These are phyloP conservation scores for Scrobipalpa atriplicella DNA, from an alignment of 2,888 invertebrate genomes.

Conservation along the genomic window DNA sequence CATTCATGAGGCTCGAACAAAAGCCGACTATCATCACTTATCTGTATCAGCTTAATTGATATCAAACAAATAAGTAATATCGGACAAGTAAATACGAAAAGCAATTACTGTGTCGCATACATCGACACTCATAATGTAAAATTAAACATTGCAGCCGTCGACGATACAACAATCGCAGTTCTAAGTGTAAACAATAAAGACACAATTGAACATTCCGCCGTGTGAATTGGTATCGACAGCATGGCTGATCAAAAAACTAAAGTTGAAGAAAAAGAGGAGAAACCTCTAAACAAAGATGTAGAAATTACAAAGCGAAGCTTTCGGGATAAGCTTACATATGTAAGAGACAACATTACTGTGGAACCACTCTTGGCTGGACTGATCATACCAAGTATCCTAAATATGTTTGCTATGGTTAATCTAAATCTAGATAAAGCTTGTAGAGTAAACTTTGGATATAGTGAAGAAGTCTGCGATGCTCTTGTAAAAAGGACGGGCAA, in stretches of 20 bases:
- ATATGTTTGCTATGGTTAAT: slow-evolving; percentile 86
- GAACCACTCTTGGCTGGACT: slow-evolving; percentile 88
- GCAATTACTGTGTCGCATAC: slow-evolving; percentile 52
- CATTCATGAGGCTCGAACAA: slow-evolving; percentile 35
- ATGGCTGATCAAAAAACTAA: slow-evolving; percentile 65
- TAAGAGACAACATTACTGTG: slow-evolving; percentile 85
- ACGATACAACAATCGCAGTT: slow-evolving; percentile 47
- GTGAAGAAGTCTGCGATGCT: slow-evolving; percentile 67
- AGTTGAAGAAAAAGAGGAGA: slow-evolving; percentile 58
- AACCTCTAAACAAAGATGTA: slow-evolving; percentile 60
- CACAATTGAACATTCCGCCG: slow-evolving; percentile 32
- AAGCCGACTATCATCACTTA: slow-evolving; percentile 39
- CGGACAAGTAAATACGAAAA: slow-evolving; percentile 66
- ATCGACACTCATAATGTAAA: slow-evolving; percentile 58
- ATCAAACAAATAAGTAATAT: slow-evolving; percentile 66
- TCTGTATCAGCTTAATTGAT: slow-evolving; percentile 73
- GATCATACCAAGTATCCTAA: slow-evolving; percentile 86
- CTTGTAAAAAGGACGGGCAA: slow-evolving; percentile 72
- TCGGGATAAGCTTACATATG: slow-evolving; percentile 57
- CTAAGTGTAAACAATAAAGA: slow-evolving; percentile 55
- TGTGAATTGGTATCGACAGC: slow-evolving; percentile 40
- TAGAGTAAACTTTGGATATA: slow-evolving; percentile 64
- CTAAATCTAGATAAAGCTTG: slow-evolving; percentile 76
- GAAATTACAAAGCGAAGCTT: slow-evolving; percentile 58
- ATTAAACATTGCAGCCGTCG: slow-evolving; percentile 56